Percentiles rank a stretch among this genome's conserved stretches.
phyloP scores from a whole-genome alignment of 2,113 vertebrate species.

The Hyla sarda region DNA sequence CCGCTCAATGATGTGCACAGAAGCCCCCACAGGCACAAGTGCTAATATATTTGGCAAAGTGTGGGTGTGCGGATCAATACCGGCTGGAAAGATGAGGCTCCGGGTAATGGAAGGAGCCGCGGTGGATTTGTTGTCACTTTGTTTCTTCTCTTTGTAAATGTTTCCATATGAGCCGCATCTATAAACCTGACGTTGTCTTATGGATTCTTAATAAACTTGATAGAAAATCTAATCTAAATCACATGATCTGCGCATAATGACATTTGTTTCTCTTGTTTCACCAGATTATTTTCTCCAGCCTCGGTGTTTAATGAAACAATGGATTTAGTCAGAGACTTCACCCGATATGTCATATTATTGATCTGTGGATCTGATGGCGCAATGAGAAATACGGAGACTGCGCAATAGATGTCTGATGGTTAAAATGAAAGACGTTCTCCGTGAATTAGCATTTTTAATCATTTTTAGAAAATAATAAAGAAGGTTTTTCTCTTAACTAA shows the following conservation, averaged over 20 bases:
- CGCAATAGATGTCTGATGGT: too few species aligned
- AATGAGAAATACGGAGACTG: too few species aligned
- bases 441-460: too few species aligned
- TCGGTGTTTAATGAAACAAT: slow-evolving; percentile 22
- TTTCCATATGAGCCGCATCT: slow-evolving; percentile 21
- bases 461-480: too few species aligned
- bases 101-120: slow-evolving; percentile 11
- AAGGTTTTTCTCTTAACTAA: too few species aligned
- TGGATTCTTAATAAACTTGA: slow-evolving; percentile 41
- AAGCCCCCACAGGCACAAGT: slow-evolving; percentile 40
- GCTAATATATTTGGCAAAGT: slow-evolving; percentile 46
- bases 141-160: background rate
- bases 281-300: slow-evolving; percentile 5
- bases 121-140: slow-evolving; percentile 22
- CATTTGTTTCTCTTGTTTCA: slow-evolving; percentile 7
- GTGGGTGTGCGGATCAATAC: slow-evolving; percentile 47
- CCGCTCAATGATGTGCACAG: background rate
- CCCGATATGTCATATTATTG: slow-evolving; percentile 10
- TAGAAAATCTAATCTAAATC: slow-evolving; percentile 33
- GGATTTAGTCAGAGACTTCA: background rate
- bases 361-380: background rate
- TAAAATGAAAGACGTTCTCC: too few species aligned
- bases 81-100: slow-evolving; percentile 34
- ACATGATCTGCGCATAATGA: slow-evolving; percentile 20
- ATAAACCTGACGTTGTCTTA: slow-evolving; percentile 30